phyloP scores from a whole-genome alignment of 2,113 vertebrate genomes.

The Diphyllodes magnificus region DNA sequence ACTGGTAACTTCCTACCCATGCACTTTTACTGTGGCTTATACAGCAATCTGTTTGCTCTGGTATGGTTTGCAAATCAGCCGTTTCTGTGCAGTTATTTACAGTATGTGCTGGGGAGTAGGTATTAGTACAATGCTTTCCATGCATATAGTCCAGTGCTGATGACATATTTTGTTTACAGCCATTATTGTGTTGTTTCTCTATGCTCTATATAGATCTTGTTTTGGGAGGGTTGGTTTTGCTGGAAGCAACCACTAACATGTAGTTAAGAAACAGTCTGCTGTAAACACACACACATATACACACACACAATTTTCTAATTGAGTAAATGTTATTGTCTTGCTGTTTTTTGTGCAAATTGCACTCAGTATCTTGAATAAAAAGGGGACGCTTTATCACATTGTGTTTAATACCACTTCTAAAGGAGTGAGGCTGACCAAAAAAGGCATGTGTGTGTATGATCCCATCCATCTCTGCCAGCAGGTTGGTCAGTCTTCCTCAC shows the following conservation, averaged over 20 bases:
- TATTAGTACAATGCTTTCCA: background rate
- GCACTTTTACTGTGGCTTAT: background rate
- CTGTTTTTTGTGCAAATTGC: background rate
- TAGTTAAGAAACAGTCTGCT: background rate
- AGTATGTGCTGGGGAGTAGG: background rate
- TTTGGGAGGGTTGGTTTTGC: background rate
- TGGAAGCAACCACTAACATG: background rate
- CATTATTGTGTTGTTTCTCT: background rate
- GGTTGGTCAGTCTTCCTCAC: background rate
- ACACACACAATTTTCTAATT: background rate
- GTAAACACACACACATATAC: background rate
- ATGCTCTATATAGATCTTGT: background rate
- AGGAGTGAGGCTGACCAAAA: background rate
- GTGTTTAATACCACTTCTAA: background rate
- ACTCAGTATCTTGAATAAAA: background rate
- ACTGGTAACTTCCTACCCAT: background rate
- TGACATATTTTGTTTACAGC: background rate
- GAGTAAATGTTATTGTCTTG: background rate
- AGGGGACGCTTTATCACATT: background rate
- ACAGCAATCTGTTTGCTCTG: background rate
- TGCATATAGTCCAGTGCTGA: background rate
- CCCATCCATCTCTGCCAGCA: background rate
- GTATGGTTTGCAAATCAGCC: background rate
- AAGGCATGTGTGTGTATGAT: rapidly evolving
- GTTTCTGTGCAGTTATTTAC: background rate